Base-by-base conservation (phyloP, 2,113 vertebrate species). In the Bolborhynchus lineola region DNA sequence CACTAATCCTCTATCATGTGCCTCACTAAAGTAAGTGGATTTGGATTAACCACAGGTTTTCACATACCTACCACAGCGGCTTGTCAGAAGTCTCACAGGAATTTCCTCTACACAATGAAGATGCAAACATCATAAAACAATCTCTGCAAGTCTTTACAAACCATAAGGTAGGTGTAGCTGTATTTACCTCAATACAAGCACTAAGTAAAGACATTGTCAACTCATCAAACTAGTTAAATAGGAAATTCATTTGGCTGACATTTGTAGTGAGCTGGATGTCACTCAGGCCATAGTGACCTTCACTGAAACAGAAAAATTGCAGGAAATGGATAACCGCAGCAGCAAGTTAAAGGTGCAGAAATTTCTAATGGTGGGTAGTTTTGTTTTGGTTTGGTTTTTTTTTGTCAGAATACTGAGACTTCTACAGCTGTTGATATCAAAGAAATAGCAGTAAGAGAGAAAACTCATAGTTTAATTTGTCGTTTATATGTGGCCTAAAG, bases 301-400 rank as follows among this genome's bases (percentile, higher is more conserved):
- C 88, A 82, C 1, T 80, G 85, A 95, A 97, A 96, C 17, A 65
- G 89, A 93, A 96, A 96, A 95, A 87, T 81, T 94, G 92, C 82
- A 93, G 79, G 88, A 92, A 88, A 95, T 49, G 26, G 39, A 65
- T 96, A 96, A 86, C 37, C 93, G 74, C 94, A 92, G 59, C 57
- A 42, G 55, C 49, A 93, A 94, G 82, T 86, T 84, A 93, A 97
- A 96, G 84, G 89, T 74, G 86, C 72, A 93, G 78, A 97, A 95
- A 94, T 88, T 82, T 52, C 25, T 81, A 59, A 86, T 86, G 49
- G 87, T 82, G 60, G 68, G 62, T 47, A 90, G 86, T 9, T 23
- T 28, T 90, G 92, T 87, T 63, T 63, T 31, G 72, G 62, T 41
- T 42, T 42, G 16, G 44, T 4, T n/a, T n/a, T 31, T 90, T 92